Base-by-base conservation (phyloP, 2,797 vertebrate species). In the Coccyzus lansbergi region DNA sequence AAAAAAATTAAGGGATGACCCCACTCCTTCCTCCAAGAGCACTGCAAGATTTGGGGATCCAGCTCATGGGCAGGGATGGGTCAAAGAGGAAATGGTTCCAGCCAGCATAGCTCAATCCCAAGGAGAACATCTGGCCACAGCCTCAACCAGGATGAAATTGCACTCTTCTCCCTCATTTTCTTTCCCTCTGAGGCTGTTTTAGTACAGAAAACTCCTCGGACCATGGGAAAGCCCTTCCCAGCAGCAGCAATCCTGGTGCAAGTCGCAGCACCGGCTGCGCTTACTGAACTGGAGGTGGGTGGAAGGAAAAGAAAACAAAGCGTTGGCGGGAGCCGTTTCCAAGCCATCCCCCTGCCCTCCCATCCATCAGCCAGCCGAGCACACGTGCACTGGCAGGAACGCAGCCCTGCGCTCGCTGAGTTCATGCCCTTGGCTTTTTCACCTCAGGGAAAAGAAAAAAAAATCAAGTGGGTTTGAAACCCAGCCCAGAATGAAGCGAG, bases 261-360 rank as follows among this genome's bases (percentile, higher is more conserved):
- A 77, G 77, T 72, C 64, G 48, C 87, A 67, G 88, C 88, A 75
- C 55, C 1, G 26, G 60, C 92, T 64, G 76, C 9, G 3, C 49
- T 79, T 2, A 13, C 36, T 36, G 77, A 51, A 48, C 3, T 3
- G 16, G 87, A 56, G 69, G 34, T 67, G 86, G 69, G 74, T 86
- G 84, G 84, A 78, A 94, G 84, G 87, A 36, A 91, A 92, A 62
- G 84, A 86, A 88, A 95, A 78, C 78, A 81, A 44, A 86, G 79
- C 26, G 74, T n/a, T 34, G 64, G 46, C 15, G 22, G 62, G 75
- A 93, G 90, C 52, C 0, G 12, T 4, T 44, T 29, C 24, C 56
- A 69, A 42, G 29, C 56, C 10, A 7, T 29, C 76, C 40, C 68
- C 31, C 14, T 18, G 36, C 59, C 70, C 85, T 58, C 42, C 83